Evolutionary conservation across 2,113 vertebrate species (phyloP).

Genomic region (Phalacrocorax brasilianus): DNA sequence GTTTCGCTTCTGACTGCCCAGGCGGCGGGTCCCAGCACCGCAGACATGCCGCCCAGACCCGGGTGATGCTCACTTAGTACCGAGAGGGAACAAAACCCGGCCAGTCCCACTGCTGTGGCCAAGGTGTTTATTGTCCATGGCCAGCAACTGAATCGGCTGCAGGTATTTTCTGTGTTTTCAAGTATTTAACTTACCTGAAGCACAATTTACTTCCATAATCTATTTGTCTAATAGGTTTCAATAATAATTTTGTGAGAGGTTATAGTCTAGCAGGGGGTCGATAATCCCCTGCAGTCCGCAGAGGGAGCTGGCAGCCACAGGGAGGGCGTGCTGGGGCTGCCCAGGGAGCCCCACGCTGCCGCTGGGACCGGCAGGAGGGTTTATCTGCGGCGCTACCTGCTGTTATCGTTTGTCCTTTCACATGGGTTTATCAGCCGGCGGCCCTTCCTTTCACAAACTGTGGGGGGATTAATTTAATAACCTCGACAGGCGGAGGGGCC

Average conservation of each 20-base stretch:
- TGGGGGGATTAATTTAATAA: background rate
- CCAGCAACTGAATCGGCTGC: background rate
- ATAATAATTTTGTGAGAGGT: rapidly evolving
- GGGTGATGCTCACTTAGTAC: background rate
- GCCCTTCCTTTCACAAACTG: background rate
- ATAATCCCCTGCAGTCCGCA: rapidly evolving
- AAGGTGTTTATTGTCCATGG: background rate
- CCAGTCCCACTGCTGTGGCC: background rate
- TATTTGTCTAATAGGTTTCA: background rate
- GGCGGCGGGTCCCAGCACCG: background rate
- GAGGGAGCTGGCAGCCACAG: background rate
- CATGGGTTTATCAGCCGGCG: background rate
- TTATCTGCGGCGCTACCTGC: background rate
- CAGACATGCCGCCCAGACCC: background rate
- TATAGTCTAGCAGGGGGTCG: background rate
- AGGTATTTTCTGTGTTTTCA: background rate
- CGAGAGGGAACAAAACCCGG: background rate
- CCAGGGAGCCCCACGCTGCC: rapidly evolving
- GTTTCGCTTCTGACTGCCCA: background rate
- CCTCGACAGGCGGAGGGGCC: background rate
- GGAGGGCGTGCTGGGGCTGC: background rate
- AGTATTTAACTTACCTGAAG: background rate
- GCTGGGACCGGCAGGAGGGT: background rate
- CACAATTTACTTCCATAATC: background rate
- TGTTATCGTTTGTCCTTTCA: background rate